phyloP scores from a whole-genome alignment of 2,797 vertebrate genomes.

The Discoglossus pictus region DNA sequence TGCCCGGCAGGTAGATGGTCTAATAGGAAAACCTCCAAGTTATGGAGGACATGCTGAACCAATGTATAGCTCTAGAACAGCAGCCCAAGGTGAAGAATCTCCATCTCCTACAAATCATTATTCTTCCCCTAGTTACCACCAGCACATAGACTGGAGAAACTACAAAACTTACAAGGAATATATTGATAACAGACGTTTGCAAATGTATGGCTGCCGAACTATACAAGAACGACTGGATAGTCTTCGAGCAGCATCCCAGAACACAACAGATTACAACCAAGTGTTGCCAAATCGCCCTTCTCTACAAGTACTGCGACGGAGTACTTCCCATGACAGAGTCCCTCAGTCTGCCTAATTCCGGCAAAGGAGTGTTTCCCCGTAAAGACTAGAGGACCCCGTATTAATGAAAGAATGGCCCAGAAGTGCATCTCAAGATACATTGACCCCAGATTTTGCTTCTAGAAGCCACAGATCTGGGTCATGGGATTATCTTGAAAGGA shows the following conservation, averaged over 20 bases:
- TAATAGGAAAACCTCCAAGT: slow-evolving; percentile 67
- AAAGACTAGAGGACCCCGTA: slow-evolving; percentile 76
- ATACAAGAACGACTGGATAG: slow-evolving; percentile 94
- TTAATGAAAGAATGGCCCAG: slow-evolving; percentile 82
- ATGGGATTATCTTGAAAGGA: slow-evolving; percentile 85
- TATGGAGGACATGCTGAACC: slow-evolving; percentile 68
- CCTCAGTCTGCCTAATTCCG: slow-evolving; percentile 72
- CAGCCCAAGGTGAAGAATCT: slow-evolving; percentile 60
- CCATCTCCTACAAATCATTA: slow-evolving; percentile 70
- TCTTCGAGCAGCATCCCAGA: slow-evolving; percentile 84
- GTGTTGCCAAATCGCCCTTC: slow-evolving; percentile 68
- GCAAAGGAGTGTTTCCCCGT: slow-evolving; percentile 84
- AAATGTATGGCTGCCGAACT: slow-evolving; percentile 90
- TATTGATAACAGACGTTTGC: slow-evolving; percentile 88
- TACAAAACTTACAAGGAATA: slow-evolving; percentile 99
- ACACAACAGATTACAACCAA: slow-evolving; percentile 68
- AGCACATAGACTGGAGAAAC: slow-evolving; percentile 96
- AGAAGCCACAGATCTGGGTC: slow-evolving; percentile 80
- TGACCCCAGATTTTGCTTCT: slow-evolving; percentile 69
- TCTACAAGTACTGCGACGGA: slow-evolving; percentile 79
- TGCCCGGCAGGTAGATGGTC: slow-evolving; percentile 67
- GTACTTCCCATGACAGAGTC: slow-evolving; percentile 84
- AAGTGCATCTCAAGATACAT: slow-evolving; percentile 89
- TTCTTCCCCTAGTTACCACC: slow-evolving; percentile 80
- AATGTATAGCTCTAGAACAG: slow-evolving; percentile 62